Evolutionary conservation across 2,113 vertebrate species (phyloP).

Genomic region (Psammodynastes pulverulentus): DNA sequence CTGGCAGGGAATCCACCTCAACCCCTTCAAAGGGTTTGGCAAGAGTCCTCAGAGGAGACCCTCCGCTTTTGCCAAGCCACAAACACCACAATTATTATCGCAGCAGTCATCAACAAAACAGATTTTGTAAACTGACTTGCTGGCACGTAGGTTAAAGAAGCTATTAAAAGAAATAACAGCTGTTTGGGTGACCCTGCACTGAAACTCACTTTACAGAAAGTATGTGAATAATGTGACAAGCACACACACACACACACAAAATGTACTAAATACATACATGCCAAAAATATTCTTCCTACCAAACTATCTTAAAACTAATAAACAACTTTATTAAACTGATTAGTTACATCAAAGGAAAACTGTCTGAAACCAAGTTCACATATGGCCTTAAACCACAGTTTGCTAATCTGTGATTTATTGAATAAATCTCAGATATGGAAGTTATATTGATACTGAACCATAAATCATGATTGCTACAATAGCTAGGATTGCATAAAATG

Average conservation of each 20-base stretch:
- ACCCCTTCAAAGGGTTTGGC: constrained; percentile 85
- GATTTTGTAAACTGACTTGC: constrained; percentile 86
- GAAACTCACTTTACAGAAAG: constrained; percentile 76
- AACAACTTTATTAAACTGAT: constrained; percentile 47
- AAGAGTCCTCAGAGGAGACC: constrained; percentile 81
- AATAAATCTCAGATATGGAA: neutral
- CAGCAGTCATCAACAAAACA: constrained; percentile 83
- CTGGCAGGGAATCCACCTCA: constrained; percentile 83
- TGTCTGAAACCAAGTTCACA: neutral
- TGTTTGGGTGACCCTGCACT: constrained; percentile 78
- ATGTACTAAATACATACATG: constrained; percentile 50
- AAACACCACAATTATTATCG: constrained; percentile 83
- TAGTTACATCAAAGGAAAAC: constrained; percentile 40
- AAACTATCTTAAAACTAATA: neutral
- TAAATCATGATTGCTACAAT: neutral
- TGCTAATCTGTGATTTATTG: neutral
- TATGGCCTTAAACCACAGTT: neutral
- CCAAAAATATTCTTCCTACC: constrained; percentile 44
- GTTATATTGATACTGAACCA: neutral
- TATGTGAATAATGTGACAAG: constrained; percentile 69
- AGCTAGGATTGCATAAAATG: neutral
- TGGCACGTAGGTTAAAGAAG: constrained; percentile 83
- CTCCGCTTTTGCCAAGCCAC: constrained; percentile 85
- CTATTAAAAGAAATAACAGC: constrained; percentile 83
- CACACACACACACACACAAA: constrained; percentile 27